phyloP scores from a whole-genome alignment of 2,113 vertebrate genomes.

The Pituophis catenifer region DNA sequence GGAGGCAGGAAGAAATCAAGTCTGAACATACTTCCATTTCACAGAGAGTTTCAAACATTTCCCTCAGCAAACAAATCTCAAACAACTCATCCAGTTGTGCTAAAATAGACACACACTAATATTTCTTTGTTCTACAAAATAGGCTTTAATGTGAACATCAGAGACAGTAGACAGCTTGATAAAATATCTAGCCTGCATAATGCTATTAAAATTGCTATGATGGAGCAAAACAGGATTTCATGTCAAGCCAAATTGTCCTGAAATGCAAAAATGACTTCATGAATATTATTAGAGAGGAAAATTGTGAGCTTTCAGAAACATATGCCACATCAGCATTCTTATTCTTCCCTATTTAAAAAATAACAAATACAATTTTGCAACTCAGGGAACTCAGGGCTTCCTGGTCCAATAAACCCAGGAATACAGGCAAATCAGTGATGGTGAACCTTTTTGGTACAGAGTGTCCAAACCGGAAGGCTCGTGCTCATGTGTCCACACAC shows the following conservation, averaged over 20 bases:
- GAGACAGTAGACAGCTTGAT: constrained; percentile 19
- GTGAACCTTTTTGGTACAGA: too few species aligned
- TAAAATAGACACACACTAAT: not conserved
- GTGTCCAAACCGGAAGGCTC: too few species aligned
- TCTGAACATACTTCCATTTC: not conserved
- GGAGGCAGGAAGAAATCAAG: not conserved
- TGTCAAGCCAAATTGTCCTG: constrained; percentile 25
- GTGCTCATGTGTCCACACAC: too few species aligned
- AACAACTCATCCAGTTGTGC: constrained; percentile 3
- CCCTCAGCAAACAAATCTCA: constrained; percentile 7
- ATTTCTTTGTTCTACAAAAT: constrained; percentile 22
- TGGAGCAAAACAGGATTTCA: constrained; percentile 33
- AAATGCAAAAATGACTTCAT: not conserved
- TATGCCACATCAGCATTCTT: not conserved
- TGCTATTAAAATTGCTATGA: constrained; percentile 28
- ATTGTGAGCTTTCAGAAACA: not conserved
- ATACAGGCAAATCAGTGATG: not conserved
- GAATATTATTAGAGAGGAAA: constrained; percentile 2
- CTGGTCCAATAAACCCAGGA: not conserved
- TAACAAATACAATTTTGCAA: not conserved
- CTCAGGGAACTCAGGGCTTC: not conserved
- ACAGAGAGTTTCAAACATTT: constrained; percentile 16
- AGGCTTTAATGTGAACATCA: not conserved
- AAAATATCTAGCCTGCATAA: not conserved
- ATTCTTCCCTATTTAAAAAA: not conserved